Evolutionary conservation across 1,140 invertebrate genomes (phyloP).

Genomic region (Drosophila seguyi): DNA sequence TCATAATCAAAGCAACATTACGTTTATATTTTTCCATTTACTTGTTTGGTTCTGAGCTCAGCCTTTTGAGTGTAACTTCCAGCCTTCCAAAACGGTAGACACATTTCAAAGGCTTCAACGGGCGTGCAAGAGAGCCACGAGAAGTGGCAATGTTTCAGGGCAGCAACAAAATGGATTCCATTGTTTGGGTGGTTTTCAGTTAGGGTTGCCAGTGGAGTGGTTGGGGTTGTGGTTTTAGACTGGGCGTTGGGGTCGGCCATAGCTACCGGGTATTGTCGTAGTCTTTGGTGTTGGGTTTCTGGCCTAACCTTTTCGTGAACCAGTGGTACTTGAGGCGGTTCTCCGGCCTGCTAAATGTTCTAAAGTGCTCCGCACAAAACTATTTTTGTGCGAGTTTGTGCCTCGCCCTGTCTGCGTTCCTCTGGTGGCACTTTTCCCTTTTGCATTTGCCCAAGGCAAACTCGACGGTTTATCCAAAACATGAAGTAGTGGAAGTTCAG

Average conservation of each 20-base stretch:
- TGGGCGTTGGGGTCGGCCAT: not conserved
- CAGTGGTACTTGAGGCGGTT: constrained; percentile 49
- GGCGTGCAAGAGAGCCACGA: constrained; percentile 16
- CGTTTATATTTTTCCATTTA: not conserved
- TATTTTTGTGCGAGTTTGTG: constrained; percentile 38
- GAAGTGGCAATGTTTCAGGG: constrained; percentile 53
- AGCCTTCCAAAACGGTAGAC: constrained; percentile 19
- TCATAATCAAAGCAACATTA: not conserved
- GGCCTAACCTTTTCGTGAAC: constrained; percentile 45
- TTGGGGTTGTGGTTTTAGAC: constrained; percentile 26
- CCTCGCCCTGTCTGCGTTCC: constrained; percentile 15
- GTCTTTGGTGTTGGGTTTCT: constrained; percentile 16
- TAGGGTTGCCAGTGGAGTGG: constrained; percentile 20
- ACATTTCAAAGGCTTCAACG: constrained; percentile 63
- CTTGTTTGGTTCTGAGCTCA: not conserved
- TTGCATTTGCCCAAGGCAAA: constrained; percentile 9
- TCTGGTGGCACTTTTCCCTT: constrained; percentile 26
- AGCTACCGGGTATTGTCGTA: constrained; percentile 14
- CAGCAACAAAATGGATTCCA: constrained; percentile 55
- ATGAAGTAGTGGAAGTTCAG: not conserved
- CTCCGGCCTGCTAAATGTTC: constrained; percentile 26
- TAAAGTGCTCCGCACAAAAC: constrained; percentile 48
- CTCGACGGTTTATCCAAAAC: constrained; percentile 24
- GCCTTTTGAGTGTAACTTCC: constrained; percentile 6
- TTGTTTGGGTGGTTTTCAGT: constrained; percentile 50